Base-by-base conservation (phyloP, 2,888 invertebrate genomes). In the Byasa hedistus region DNA sequence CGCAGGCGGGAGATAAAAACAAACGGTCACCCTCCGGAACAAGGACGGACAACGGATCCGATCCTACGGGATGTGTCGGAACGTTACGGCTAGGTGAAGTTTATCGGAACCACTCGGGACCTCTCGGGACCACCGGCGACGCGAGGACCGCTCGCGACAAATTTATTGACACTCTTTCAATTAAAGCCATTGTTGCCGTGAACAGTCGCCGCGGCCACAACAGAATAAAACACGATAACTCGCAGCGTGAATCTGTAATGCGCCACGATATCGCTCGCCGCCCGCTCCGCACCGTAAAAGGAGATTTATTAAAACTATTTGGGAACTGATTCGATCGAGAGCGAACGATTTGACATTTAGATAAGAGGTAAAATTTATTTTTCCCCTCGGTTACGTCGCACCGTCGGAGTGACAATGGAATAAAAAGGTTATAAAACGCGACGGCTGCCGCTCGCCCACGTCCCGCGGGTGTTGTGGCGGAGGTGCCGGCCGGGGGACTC, bases 291-390 rank as follows among this genome's bases (percentile, higher is more conserved):
- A 83, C 87, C 81, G 89, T 91, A 90, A 91, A 91, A 91, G 89
- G 90, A 91, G 91, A 91, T 91, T 91, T 91, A 91, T 91, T 91
- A 88, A 91, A 91, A 91, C 91, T 91, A 91, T 91, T 91, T 89
- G 87, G 87, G 86, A 88, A 91, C 91, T 85, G 91, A 91, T 91
- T 89, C 91, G 91, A 91, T 91, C 91, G 91, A 83, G 87, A 85
- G 84, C 85, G 88, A 86, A 89, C 89, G 91, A 91, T 91, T 91
- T 91, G 91, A 91, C 91, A 89, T 91, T 91, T 88, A 91, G 91
- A 91, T 91, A 91, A 91, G 90, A 84, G 86, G 82, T 88, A 81
- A 89, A 90, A 91, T 91, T 91, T 91, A 91, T 91, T 88, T 89
- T 89, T 48, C 85, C 83, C 85, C 85, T 85, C 83, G 84, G 78